phyloP scores from a whole-genome alignment of 2,113 vertebrate genomes.

The Rousettus leschenaultii region DNA sequence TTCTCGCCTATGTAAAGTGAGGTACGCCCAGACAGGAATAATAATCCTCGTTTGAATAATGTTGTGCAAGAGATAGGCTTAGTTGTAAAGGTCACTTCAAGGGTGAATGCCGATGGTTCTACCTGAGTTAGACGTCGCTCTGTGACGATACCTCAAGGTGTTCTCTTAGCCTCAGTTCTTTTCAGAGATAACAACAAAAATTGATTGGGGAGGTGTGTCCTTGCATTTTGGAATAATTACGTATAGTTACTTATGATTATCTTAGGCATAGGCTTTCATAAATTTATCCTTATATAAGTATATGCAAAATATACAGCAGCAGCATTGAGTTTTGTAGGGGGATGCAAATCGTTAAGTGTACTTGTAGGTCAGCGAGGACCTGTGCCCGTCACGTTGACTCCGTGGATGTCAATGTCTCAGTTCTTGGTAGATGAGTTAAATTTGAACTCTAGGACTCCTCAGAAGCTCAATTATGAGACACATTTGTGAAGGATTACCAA shows the following conservation, averaged over 20 bases:
- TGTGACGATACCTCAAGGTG: not conserved
- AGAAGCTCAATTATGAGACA: not conserved
- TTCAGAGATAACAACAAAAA: not conserved
- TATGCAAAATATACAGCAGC: not conserved
- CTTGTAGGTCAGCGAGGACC: not conserved
- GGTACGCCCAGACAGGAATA: not conserved
- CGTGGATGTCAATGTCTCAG: not conserved
- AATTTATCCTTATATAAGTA: not conserved
- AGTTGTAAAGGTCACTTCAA: not conserved
- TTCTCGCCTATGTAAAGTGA: not conserved
- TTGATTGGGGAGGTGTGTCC: not conserved
- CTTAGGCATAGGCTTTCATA: not conserved
- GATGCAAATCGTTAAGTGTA: not conserved
- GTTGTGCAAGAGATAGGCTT: not conserved
- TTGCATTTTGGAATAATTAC: conserved; percentile 2
- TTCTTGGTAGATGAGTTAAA: not conserved
- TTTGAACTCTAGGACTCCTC: not conserved
- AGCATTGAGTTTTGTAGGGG: not conserved
- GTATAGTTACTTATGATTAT: not conserved
- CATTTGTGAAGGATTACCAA: not conserved
- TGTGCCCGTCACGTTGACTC: not conserved
- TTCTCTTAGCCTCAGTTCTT: not conserved
- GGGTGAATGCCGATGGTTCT: not conserved
- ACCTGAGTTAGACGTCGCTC: not conserved
- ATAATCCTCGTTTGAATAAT: not conserved